These are phyloP conservation scores for Drosophila subpulchrella DNA, from an alignment of 1,140 invertebrate species.

Conservation along the genomic window DNA sequence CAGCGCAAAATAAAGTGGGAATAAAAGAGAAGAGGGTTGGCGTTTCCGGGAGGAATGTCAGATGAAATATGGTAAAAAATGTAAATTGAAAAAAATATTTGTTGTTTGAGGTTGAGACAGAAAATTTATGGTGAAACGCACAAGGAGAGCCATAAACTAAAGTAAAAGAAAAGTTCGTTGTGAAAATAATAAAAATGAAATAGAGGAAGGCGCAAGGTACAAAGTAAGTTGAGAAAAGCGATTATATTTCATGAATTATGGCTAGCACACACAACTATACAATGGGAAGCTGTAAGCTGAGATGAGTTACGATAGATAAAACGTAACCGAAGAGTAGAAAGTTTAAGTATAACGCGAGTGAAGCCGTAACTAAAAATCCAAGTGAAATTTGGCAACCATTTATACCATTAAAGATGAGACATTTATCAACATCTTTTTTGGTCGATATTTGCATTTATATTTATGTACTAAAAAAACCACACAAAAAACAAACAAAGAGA, in stretches of 20 bases:
- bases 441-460: slow-evolving; percentile 18
- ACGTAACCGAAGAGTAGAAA: slow-evolving; percentile 24
- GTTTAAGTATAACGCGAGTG: slow-evolving; percentile 20
- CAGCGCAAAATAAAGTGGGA: slow-evolving; percentile 19
- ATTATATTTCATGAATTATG: slow-evolving; percentile 75
- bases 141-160: slow-evolving; percentile 49
- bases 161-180: slow-evolving; percentile 20
- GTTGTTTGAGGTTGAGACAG: slow-evolving; percentile 37
- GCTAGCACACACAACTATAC: slow-evolving; percentile 33
- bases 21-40: slow-evolving; percentile 17
- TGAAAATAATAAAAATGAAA: slow-evolving; percentile 23
- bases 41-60: slow-evolving; percentile 28
- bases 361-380: background rate
- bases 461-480: slow-evolving; percentile 1
- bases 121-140: slow-evolving; percentile 58
- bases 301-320: slow-evolving; percentile 65
- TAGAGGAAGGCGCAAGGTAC: slow-evolving; percentile 19
- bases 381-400: slow-evolving; percentile 3
- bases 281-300: slow-evolving; percentile 49
- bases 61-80: slow-evolving; percentile 66
- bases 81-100: slow-evolving; percentile 56
- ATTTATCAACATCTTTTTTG: slow-evolving; percentile 20
- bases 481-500: slow-evolving; percentile 27
- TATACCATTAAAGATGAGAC: slow-evolving; percentile 4
- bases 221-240: slow-evolving; percentile 55